Evolutionary conservation across 2,113 vertebrate species (phyloP), one percentile per base, ranked within the genome.

Genomic region (Chloropsis cyanopogon): DNA sequence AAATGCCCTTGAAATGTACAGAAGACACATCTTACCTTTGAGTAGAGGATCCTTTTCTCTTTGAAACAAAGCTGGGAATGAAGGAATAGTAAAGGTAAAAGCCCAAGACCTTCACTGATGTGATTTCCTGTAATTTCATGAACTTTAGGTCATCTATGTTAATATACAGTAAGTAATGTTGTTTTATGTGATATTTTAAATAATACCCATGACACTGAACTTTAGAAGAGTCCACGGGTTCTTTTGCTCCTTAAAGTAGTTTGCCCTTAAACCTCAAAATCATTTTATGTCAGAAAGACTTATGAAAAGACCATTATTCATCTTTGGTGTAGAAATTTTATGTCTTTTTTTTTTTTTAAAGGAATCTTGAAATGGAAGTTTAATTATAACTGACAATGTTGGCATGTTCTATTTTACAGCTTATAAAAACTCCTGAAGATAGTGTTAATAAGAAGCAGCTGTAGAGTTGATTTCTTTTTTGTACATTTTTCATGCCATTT

Each of bases 331-430:
- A 80, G 64, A 29, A 91, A 35, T 80, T 76, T 87, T 79, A 20
- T 19, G 21, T 57, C 31, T 69, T 10, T 49, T 70, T 79, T 91
- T 70, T 23, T 56, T 79, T 91, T 70, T 23, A 56, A 86, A 73
- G 21, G 21, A 71, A 66, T 88, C 47, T 73, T 70, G 50, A 80
- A 92, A 91, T 70, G 35, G 92, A 90, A 88, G 26, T 35, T 69
- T 94, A 91, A 93, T 92, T 91, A 73, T 79, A 76, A 76, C 88
- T 92, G 63, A 87, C 64, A 72, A 85, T 69, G 29, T 79, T 93
- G 73, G 81, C 86, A 61, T 59, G 61, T 70, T 77, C 15, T 65
- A 54, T 93, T 87, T 92, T 87, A 73, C 75, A 91, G 63, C 42
- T 90, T 92, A 65, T 93, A 92, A 95, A 93, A 91, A 57, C 50